Evolutionary conservation across 2,113 vertebrate genomes (phyloP).

Genomic region (Hydropotes inermis): DNA sequence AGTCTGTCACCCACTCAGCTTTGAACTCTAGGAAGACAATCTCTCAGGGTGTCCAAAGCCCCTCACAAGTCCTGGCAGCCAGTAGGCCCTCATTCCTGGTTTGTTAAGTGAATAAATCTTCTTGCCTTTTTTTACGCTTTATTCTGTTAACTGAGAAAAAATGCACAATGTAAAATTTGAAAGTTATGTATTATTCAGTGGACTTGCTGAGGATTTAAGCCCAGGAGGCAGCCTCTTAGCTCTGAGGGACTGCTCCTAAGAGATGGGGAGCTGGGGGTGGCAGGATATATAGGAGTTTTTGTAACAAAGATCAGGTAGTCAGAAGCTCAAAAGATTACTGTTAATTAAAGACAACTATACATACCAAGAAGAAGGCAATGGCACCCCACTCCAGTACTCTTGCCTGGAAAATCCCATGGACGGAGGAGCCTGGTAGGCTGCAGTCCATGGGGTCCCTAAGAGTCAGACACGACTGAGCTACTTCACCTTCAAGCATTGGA

Average conservation of each 20-base stretch:
- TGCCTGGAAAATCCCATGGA: not conserved
- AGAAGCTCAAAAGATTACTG: not conserved
- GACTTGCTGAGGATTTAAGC: not conserved
- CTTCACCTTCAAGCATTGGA: not conserved
- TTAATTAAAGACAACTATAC: not conserved
- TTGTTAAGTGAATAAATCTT: not conserved
- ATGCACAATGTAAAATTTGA: not conserved
- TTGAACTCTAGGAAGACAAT: not conserved
- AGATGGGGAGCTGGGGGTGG: not conserved
- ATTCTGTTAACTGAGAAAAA: not conserved
- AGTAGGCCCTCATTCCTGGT: not conserved
- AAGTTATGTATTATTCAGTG: not conserved
- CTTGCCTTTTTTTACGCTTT: not conserved
- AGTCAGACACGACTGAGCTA: fast-evolving
- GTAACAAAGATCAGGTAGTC: not conserved
- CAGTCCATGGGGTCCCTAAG: not conserved
- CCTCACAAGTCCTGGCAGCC: not conserved
- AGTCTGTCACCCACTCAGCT: not conserved
- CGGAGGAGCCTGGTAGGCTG: not conserved
- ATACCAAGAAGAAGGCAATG: not conserved
- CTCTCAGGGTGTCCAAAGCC: not conserved
- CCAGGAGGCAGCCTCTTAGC: not conserved
- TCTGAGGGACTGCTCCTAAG: not conserved
- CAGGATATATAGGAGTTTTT: not conserved
- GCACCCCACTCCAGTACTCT: not conserved